These are phyloP conservation scores for Meganola albula DNA, from an alignment of 2,888 invertebrate species.

Conservation along the genomic window DNA sequence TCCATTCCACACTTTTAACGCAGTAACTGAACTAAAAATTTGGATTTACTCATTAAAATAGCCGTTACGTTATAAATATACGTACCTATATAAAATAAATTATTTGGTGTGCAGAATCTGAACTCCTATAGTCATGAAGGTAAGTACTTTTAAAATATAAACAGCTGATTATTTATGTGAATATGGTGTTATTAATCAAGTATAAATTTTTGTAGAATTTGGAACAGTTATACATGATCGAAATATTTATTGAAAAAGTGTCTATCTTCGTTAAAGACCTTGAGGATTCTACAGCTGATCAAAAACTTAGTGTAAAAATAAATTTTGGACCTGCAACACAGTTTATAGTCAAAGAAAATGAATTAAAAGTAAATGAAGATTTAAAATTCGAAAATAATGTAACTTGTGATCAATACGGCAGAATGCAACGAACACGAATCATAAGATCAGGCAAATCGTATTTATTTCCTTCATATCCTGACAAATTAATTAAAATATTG, in stretches of 20 bases:
- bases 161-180: no score
- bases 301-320: conserved; percentile 64
- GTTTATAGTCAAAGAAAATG: conserved; percentile 69
- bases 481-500: conserved; percentile 60
- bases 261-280: conserved; percentile 49
- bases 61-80: no score
- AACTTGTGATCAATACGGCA: conserved; percentile 47
- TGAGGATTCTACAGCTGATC: conserved; percentile 47
- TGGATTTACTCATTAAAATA: no score
- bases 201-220: no score
- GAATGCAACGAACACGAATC: conserved; percentile 52
- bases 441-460: conserved; percentile 75
- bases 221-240: conserved; percentile 77
- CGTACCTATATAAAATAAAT: no score
- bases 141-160: no score
- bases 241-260: conserved; percentile 76
- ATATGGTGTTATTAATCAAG: no score
- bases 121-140: no score
- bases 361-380: conserved; percentile 44
- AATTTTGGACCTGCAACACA: conserved; percentile 69
- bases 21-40: no score
- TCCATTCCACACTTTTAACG: no score
- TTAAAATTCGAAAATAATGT: conserved; percentile 48
- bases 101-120: no score
- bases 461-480: conserved; percentile 69